A percentile compares a stretch with the other conserved stretches of the same genome.
These are phyloP conservation scores for Merluccius polli DNA, from an alignment of 2,797 vertebrate genomes.

Conservation along the genomic window DNA sequence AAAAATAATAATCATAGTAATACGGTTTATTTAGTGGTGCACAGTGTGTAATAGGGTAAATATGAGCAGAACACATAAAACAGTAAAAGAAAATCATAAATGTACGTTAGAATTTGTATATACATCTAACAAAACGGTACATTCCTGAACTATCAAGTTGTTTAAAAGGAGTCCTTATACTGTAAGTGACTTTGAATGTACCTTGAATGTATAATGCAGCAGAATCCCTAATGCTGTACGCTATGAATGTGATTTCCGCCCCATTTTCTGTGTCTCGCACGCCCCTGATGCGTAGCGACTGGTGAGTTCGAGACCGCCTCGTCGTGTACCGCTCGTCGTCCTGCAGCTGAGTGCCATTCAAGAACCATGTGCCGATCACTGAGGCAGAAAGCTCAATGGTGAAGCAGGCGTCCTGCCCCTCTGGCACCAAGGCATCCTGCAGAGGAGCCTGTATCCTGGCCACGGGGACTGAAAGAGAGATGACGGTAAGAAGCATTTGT, in stretches of 20 bases:
- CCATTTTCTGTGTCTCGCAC: slow-evolving; percentile 78
- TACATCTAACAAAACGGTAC: too few relatives aligned
- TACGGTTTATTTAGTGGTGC: background rate
- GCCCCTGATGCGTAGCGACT: slow-evolving; percentile 79
- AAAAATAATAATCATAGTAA: background rate
- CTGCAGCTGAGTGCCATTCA: slow-evolving; percentile 79
- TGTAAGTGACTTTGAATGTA: slow-evolving; percentile 41
- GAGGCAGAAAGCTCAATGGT: slow-evolving; percentile 85
- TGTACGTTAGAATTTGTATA: too few relatives aligned
- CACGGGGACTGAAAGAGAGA: slow-evolving; percentile 79
- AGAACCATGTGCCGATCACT: slow-evolving; percentile 86
- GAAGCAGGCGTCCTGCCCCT: slow-evolving; percentile 82
- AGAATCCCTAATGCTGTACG: slow-evolving; percentile 80
- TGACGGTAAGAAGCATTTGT: background rate
- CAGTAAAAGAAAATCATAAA: too few relatives aligned
- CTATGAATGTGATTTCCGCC: slow-evolving; percentile 84
- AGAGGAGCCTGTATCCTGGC: slow-evolving; percentile 83
- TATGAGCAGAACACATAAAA: too few relatives aligned
- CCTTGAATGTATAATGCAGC: slow-evolving; percentile 88
- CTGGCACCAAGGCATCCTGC: slow-evolving; percentile 78
- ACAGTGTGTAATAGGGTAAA: background rate
- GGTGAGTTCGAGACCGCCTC: slow-evolving; percentile 73
- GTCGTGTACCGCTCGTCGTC: slow-evolving; percentile 70
- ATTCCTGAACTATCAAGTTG: too few relatives aligned
- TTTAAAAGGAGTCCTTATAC: background rate